These are phyloP conservation scores for Odontamblyopus rebecca DNA, from an alignment of 2,797 vertebrate genomes.

Conservation along the genomic window DNA sequence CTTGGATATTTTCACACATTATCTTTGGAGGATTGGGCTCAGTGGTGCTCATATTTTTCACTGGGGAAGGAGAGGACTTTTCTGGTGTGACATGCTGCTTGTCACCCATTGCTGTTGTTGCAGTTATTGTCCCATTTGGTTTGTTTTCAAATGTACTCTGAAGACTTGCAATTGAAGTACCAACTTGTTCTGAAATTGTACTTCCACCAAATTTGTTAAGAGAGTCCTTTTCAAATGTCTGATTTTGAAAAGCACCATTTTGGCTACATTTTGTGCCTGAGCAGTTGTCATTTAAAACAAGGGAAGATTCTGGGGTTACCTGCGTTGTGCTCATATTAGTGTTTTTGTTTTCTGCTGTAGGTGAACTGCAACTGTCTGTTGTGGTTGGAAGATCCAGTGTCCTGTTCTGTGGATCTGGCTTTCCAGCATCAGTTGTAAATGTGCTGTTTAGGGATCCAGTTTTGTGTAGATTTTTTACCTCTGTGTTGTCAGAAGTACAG, in stretches of 20 bases:
- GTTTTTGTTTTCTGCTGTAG: not conserved
- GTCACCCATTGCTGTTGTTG: constrained; percentile 4
- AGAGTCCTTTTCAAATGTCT: constrained; percentile 35
- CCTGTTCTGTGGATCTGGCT: constrained; percentile 21
- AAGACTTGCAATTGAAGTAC: not conserved
- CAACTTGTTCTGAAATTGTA: not conserved
- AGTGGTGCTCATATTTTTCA: constrained; percentile 10
- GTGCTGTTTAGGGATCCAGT: constrained; percentile 18
- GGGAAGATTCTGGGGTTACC: constrained; percentile 5
- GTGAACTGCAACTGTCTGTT: not conserved
- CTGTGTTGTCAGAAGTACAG: not conserved
- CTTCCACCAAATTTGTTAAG: constrained; percentile 22
- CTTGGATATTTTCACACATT: not conserved
- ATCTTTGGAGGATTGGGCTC: constrained; percentile 10
- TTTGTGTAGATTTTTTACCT: constrained; percentile 2
- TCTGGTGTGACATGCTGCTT: constrained; percentile 8
- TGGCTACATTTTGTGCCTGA: constrained; percentile 10
- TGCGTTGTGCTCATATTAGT: not conserved
- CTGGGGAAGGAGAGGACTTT: constrained; percentile 1
- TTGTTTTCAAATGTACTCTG: constrained; percentile 45
- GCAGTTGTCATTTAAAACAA: not conserved
- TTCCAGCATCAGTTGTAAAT: constrained; percentile 16
- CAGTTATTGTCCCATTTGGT: constrained; percentile 38
- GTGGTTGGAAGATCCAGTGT: constrained; percentile 34
- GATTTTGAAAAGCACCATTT: constrained; percentile 5